These are phyloP conservation scores for Sporophila hypoxantha DNA, from an alignment of 2,113 vertebrate species.

Conservation along the genomic window DNA sequence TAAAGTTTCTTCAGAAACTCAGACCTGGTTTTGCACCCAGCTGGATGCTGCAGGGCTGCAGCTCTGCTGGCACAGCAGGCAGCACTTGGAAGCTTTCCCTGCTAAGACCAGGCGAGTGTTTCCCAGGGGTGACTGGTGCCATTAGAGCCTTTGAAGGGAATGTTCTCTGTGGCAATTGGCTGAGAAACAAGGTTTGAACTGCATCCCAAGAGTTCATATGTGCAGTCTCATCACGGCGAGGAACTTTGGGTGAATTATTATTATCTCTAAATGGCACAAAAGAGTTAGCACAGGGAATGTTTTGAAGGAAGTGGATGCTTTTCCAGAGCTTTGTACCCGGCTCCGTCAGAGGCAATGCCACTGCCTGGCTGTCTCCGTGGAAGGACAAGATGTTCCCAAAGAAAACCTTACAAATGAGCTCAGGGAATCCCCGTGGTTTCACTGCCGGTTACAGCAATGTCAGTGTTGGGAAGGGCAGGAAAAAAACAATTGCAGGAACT, in stretches of 20 bases:
- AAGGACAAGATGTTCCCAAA: not conserved
- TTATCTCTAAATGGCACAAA: not conserved
- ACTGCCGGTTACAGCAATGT: not conserved
- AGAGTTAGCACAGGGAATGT: not conserved
- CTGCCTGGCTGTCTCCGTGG: not conserved
- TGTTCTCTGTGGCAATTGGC: not conserved
- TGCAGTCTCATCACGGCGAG: accelerated
- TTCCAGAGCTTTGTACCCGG: not conserved
- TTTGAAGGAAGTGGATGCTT: not conserved
- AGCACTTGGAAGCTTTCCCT: not conserved
- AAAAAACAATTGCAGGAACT: not conserved
- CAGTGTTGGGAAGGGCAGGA: not conserved
- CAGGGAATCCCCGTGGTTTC: not conserved
- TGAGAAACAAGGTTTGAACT: not conserved
- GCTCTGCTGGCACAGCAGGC: not conserved
- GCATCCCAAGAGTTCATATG: not conserved
- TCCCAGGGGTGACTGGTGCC: not conserved
- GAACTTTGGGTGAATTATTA: not conserved
- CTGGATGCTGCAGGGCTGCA: not conserved
- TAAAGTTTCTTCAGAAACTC: not conserved
- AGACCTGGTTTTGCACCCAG: not conserved
- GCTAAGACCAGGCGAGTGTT: accelerated
- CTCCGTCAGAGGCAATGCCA: not conserved
- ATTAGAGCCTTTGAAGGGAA: not conserved
- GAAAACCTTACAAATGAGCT: not conserved